These are phyloP conservation scores for Oncorhynchus nerka DNA, from an alignment of 2,113 vertebrate species.

Conservation along the genomic window DNA sequence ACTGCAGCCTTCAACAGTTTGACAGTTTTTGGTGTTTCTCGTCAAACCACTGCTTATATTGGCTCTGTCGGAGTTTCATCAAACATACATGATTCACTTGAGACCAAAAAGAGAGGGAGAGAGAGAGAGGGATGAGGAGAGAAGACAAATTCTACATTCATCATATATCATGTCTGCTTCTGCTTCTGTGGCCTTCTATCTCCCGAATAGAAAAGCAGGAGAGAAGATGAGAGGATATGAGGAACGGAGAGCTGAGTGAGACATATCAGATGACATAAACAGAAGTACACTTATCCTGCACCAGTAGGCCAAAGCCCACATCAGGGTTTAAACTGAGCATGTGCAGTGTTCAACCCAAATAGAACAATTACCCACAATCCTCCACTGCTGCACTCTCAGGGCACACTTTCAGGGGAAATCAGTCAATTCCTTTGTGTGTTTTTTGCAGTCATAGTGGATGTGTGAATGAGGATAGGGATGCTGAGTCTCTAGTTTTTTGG, in stretches of 20 bases:
- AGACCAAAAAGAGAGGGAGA: conserved; percentile 33
- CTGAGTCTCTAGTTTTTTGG: too few relatives aligned
- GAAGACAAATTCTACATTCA: conserved; percentile 32
- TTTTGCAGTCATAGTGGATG: too few relatives aligned
- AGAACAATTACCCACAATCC: too few relatives aligned
- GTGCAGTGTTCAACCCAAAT: too few relatives aligned
- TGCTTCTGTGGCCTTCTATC: conserved; percentile 24
- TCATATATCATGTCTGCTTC: conserved; percentile 30
- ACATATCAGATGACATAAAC: conserved; percentile 28
- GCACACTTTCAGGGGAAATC: too few relatives aligned
- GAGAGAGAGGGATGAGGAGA: background rate
- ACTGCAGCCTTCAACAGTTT: conserved; percentile 59
- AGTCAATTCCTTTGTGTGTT: too few relatives aligned
- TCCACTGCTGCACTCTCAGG: too few relatives aligned
- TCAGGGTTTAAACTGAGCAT: background rate
- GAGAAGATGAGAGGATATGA: background rate
- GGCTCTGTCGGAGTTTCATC: conserved; percentile 63
- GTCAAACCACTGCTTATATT: conserved; percentile 62
- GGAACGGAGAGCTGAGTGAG: background rate
- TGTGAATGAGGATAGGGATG: too few relatives aligned
- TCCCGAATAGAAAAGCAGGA: background rate
- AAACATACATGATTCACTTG: conserved; percentile 61
- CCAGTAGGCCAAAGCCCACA: conserved; percentile 9
- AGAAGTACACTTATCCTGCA: conserved; percentile 4
- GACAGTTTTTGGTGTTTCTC: conserved; percentile 60